Evolutionary conservation across 2,113 vertebrate species (phyloP).

Genomic region (Rhipidura dahli): DNA sequence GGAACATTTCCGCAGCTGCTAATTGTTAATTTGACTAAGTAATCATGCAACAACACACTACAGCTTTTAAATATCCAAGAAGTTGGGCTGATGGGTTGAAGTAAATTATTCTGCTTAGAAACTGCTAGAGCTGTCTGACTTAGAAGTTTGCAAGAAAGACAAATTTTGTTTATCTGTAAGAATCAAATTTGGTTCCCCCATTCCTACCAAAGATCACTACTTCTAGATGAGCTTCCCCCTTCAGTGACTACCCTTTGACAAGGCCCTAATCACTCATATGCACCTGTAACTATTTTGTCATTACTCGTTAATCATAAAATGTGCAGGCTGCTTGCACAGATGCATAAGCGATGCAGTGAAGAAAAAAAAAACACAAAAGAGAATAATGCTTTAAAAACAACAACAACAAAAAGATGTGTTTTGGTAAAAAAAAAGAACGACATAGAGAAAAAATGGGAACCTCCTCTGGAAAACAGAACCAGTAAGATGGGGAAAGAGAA

Average conservation of each 20-base stretch:
- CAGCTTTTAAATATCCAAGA: not conserved
- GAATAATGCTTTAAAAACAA: not conserved
- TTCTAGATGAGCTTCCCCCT: not conserved
- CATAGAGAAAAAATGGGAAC: not conserved
- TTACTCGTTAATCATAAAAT: not conserved
- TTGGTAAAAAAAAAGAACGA: not conserved
- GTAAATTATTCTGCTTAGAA: not conserved
- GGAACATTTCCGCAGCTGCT: not conserved
- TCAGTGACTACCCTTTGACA: not conserved
- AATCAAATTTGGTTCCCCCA: not conserved
- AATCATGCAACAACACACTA: not conserved
- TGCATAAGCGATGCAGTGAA: not conserved
- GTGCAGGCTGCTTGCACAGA: not conserved
- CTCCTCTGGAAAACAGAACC: not conserved
- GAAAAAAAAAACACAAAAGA: not conserved
- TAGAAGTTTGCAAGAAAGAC: not conserved
- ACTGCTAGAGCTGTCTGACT: not conserved
- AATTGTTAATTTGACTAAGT: not conserved
- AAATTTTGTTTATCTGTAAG: not conserved
- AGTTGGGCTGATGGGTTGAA: not conserved
- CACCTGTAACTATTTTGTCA: not conserved
- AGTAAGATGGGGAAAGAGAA: not conserved
- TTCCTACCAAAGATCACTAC: not conserved
- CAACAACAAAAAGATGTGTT: not conserved
- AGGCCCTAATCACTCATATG: not conserved